These are phyloP conservation scores for Mastomys natalensis DNA, from an alignment of 2,113 vertebrate genomes.

Conservation along the genomic window DNA sequence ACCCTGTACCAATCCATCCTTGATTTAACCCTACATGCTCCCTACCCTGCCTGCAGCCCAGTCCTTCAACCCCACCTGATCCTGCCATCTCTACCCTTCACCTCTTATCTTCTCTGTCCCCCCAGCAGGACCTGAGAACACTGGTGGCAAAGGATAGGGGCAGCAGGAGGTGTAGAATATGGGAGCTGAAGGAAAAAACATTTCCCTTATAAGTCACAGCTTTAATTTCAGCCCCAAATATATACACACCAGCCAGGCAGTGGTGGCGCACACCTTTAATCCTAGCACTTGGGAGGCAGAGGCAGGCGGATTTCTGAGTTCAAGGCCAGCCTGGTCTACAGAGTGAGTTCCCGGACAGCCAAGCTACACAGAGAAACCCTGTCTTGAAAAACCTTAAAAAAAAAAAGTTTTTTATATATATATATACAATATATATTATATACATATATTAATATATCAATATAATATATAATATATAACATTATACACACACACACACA, in stretches of 20 bases:
- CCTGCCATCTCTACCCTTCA: conserved; percentile 79
- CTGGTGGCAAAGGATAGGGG: conserved; percentile 80
- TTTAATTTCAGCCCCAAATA: conserved; percentile 73
- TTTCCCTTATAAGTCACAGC: conserved; percentile 78
- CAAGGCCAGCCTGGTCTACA: no score
- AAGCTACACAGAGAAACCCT: no score
- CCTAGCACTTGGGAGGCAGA: no score
- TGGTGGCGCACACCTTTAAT: no score
- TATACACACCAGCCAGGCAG: conserved; percentile 70
- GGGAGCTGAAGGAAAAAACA: conserved; percentile 79
- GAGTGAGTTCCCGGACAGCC: no score
- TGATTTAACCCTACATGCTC: conserved; percentile 62
- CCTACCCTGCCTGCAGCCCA: conserved; percentile 70
- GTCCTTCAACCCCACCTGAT: conserved; percentile 70
- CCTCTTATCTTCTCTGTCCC: conserved; percentile 80
- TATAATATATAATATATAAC: no score
- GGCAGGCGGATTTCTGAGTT: no score
- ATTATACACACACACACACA: no score
- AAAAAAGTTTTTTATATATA: no score
- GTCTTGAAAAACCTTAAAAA: no score
- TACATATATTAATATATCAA: no score
- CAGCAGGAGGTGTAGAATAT: conserved; percentile 80
- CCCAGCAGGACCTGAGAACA: conserved; percentile 79
- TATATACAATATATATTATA: no score
- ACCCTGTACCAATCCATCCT: conserved; percentile 31